Base-by-base conservation (phyloP, 2,113 vertebrate species). In the Neolamprologus longior region DNA sequence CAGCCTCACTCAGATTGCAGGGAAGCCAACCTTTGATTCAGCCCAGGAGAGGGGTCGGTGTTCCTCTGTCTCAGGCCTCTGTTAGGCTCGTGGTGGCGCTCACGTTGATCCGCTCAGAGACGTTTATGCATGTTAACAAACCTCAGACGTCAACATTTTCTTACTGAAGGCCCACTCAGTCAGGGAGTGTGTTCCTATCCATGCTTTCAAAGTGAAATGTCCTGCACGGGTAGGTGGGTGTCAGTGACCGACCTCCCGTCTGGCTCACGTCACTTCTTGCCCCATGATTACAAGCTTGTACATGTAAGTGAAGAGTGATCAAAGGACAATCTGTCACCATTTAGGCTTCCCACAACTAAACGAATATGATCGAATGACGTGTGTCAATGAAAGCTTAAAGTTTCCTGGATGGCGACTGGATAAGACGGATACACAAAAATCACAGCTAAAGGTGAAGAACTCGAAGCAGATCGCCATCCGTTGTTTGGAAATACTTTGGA, bases 61-160 rank as follows among this genome's bases (percentile, higher is more conserved):
- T 0, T 0, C 24, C 15, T 7, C 14, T 76, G 9, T 47, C 6
- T 47, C n/a, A 5, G 71, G 71, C 71, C 24, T 76, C 42, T 31
- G 42, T 31, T 17, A 12, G 47, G 42, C 15, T 8, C 6, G 26
- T 15, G n/a, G 9, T 24, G 63, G 35, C 2, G 71, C 24, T 19
- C 42, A 28, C 24, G 14, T 7, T 0, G 40, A 5, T 40, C 40
- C 6, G 9, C 40, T 28, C 40, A 28, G 21, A 73, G 26, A 28
- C 42, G 7, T 28, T 76, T 19, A 3, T 76, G 42, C 9, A 21
- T 7, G 15, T 45, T 47, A 19, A 47, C 24, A 68, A 37, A 40
- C 33, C 61, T 37, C 63, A 37, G 33, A 37, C 1, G 1, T 61
- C 13, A 28, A 35, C 31, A 0, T 9, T 1, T 24, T 42, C 19